phyloP scores from a whole-genome alignment of 2,113 vertebrate genomes.

The Gnathonemus echidnorhynchus region DNA sequence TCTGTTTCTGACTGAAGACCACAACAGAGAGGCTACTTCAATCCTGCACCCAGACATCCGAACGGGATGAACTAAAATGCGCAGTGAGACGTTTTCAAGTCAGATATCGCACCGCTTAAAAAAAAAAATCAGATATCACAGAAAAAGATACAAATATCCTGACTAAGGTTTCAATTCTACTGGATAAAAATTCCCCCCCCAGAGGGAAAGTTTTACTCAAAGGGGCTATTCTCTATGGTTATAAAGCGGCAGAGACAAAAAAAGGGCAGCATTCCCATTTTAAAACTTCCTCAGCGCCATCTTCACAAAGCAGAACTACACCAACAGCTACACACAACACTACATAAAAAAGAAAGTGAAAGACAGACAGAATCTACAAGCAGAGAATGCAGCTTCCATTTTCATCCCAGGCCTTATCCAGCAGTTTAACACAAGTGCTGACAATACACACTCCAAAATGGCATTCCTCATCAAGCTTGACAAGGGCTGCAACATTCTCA shows the following conservation, averaged over 20 bases:
- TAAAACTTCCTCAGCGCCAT: neutral
- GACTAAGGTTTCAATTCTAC: neutral
- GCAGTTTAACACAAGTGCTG: neutral
- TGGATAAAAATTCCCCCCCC: neutral
- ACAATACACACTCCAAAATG: neutral
- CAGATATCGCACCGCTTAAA: too few species aligned
- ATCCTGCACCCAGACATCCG: neutral
- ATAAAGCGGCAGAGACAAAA: neutral
- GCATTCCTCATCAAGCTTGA: neutral
- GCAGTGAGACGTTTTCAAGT: neutral
- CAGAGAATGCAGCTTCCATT: neutral
- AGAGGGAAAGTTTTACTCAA: neutral
- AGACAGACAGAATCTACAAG: neutral
- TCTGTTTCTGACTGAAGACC: neutral
- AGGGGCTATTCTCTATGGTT: neutral
- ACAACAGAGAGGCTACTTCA: neutral
- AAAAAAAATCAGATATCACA: neutral
- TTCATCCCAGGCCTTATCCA: neutral
- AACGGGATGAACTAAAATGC: neutral
- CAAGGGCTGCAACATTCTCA: neutral
- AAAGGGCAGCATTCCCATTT: neutral
- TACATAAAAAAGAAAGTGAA: constrained; percentile 11
- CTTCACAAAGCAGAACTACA: constrained; percentile 1
- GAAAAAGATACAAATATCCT: neutral
- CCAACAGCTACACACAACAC: neutral